Evolutionary conservation across 2,797 vertebrate species (phyloP), one percentile per base, ranked within the genome.

Genomic region (Spondyliosoma cantharus): DNA sequence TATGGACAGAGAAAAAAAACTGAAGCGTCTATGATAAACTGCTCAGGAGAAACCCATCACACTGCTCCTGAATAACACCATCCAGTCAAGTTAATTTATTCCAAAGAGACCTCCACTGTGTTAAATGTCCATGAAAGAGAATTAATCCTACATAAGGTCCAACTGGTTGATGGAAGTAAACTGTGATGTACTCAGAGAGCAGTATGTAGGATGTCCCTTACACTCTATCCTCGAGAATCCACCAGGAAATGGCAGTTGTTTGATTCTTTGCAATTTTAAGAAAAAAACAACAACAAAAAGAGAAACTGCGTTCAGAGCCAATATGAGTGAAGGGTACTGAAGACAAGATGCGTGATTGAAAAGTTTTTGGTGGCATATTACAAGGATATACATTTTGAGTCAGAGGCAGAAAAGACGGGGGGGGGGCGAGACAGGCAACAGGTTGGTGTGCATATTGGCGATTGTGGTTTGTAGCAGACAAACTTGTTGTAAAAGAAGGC

Each of bases 391-490:
- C 48, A 45, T 70, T 48, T 77, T 32, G 49, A 63, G 62, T 77
- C 32, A 48, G 57, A 68, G 70, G 60, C 45, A 71, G 56, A 67
- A 68, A 78, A 70, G 42, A 76, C 43, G 59, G 71, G 70, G 42
- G 65, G 56, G 65, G 71, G 70, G 57, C 69, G 56, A 83, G 78
- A 86, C 80, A 86, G 87, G 89, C 85, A 87, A 78, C 77, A 45
- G 79, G 82, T 70, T 62, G 78, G 69, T 84, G 82, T 78, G 83
- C 85, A 86, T 81, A 79, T 80, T 81, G 84, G 85, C 71, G 46
- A 79, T 72, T 61, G 80, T 52, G 60, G 74, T 91, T 83, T 76
- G 80, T 86, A 85, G 83, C 81, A 37, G 71, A 82, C 61, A 54
- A 73, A 87, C 20, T 52, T 49, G 58, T 78, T 59, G 20, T 57